phyloP scores from a whole-genome alignment of 1,140 invertebrate genomes.

The Idris sp. region DNA sequence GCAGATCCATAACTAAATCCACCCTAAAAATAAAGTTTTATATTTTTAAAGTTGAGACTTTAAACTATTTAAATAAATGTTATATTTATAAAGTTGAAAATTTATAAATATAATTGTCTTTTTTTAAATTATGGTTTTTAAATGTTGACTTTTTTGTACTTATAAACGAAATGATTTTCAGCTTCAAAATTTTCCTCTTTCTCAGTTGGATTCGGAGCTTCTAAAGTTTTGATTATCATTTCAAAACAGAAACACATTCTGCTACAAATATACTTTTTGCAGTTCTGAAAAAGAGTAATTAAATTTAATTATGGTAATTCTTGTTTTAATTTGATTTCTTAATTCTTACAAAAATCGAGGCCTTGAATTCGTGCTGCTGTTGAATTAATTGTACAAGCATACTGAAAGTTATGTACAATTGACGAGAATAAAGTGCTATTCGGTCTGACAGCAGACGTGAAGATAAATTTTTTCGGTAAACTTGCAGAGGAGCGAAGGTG shows the following conservation, averaged over 20 bases:
- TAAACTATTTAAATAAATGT: too few species aligned
- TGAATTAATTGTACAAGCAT: slow-evolving; percentile 71
- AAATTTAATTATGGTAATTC: too few species aligned
- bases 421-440: slow-evolving; percentile 70
- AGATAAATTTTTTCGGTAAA: slow-evolving; percentile 68
- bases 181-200: slow-evolving; percentile 69
- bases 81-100: too few species aligned
- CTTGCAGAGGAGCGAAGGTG: slow-evolving; percentile 68
- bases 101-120: too few species aligned
- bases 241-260: slow-evolving; percentile 72
- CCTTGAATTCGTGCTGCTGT: slow-evolving; percentile 70
- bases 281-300: slow-evolving; percentile 60
- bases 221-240: slow-evolving; percentile 70
- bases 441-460: slow-evolving; percentile 67
- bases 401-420: slow-evolving; percentile 68
- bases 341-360: slow-evolving; percentile 71
- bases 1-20: slow-evolving; percentile 72
- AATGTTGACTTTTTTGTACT: slow-evolving; percentile 51
- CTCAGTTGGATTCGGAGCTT: slow-evolving; percentile 63
- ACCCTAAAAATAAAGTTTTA: slow-evolving; percentile 64
- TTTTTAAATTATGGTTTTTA: too few species aligned
- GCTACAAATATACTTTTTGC: slow-evolving; percentile 74
- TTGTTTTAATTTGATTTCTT: too few species aligned
- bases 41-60: too few species aligned
- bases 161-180: slow-evolving; percentile 75